phyloP scores from a whole-genome alignment of 2,888 invertebrate species.

The Eupithecia inturbata region DNA sequence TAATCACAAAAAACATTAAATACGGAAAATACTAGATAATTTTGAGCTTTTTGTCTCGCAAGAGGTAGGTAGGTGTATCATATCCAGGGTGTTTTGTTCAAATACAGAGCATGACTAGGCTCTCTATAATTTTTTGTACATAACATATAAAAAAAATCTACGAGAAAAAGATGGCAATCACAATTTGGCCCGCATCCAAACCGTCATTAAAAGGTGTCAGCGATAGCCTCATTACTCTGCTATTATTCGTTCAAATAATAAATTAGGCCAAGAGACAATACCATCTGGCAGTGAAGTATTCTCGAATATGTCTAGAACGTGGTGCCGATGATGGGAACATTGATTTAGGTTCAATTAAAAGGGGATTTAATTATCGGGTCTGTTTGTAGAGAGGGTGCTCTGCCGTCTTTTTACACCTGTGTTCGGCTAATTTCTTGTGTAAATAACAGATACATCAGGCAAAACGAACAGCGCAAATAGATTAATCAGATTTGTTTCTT shows the following conservation, averaged over 20 bases:
- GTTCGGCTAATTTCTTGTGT: conserved; percentile 29
- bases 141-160: background rate
- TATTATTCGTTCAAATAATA: conserved; percentile 34
- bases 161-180: background rate
- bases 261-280: conserved; percentile 36
- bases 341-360: conserved; percentile 59
- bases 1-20: conserved; percentile 9
- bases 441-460: background rate
- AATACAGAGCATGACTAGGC: background rate
- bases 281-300: conserved; percentile 40
- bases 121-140: background rate
- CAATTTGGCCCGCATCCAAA: conserved; percentile 3
- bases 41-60: background rate
- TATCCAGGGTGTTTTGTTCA: background rate
- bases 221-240: conserved; percentile 24
- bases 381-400: conserved; percentile 44
- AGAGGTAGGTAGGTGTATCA: background rate
- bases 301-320: conserved; percentile 49
- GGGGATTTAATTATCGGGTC: conserved; percentile 63
- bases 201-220: conserved; percentile 13
- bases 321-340: conserved; percentile 40
- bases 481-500: conserved; percentile 3
- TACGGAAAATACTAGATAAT: background rate
- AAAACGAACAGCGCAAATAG: background rate
- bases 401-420: conserved; percentile 24